Conservation (phyloP, 2,888 invertebrate species). For the Tachystola acroxantha region DNA sequence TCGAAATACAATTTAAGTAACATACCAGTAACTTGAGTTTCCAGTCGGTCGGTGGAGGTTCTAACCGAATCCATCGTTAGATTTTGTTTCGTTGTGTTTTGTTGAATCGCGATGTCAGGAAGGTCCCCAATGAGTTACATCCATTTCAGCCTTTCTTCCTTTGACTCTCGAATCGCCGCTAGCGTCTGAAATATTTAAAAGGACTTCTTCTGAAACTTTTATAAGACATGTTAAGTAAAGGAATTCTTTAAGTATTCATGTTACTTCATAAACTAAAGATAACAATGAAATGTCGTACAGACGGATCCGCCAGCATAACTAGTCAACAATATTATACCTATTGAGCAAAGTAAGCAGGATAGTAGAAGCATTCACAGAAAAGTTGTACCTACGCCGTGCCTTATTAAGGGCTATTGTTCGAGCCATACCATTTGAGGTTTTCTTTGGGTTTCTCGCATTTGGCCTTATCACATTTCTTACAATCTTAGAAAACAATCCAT, state of each 20-base stretch:
- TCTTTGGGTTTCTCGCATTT: conserved; percentile 24
- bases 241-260: no score
- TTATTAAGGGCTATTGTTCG: conserved; percentile 51
- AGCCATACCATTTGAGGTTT: conserved; percentile 41
- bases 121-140: conserved; percentile 2
- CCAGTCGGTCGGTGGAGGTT: no score
- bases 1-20: no score
- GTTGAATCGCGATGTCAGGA: neutral
- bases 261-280: no score
- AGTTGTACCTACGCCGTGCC: conserved; percentile 29
- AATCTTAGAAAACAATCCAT: no score
- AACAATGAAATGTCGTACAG: no score
- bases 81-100: neutral
- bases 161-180: conserved; percentile 1
- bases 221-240: neutral
- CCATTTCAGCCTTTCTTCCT: neutral
- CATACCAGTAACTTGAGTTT: no score
- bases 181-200: conserved; percentile 1
- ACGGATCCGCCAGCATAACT: no score
- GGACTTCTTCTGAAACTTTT: conserved; percentile 1
- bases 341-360: neutral
- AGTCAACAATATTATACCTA: no score
- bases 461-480: no score
- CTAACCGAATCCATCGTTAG: no score
- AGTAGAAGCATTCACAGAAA: conserved; percentile 2